Evolutionary conservation across 2,888 invertebrate genomes (phyloP).

Genomic region (Agrilus mali): DNA sequence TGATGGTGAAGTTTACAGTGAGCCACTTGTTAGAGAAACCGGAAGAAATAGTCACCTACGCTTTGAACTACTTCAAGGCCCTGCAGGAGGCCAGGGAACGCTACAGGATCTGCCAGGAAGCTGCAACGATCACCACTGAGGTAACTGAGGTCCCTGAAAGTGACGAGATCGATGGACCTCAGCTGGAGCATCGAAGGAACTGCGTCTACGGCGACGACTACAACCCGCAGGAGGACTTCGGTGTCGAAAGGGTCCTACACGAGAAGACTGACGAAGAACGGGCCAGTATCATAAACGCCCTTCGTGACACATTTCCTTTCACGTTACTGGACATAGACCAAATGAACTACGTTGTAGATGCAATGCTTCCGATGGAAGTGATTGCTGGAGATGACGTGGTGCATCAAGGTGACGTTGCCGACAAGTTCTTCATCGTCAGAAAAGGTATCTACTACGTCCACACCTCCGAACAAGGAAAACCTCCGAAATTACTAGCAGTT

Average conservation of each 20-base stretch:
- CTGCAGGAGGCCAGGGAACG: not conserved
- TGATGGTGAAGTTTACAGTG: not conserved
- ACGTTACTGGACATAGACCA: conserved; percentile 75
- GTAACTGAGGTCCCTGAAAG: not conserved
- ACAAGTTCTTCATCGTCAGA: conserved; percentile 93
- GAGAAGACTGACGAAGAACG: conserved; percentile 88
- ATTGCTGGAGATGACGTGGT: conserved; percentile 73
- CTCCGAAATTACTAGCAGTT: conserved; percentile 51
- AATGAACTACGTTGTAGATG: conserved; percentile 82
- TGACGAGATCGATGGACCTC: conserved; percentile 30
- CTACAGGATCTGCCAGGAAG: not conserved
- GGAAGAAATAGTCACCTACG: not conserved
- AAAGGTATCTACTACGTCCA: conserved; percentile 63
- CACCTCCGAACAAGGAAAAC: conserved; percentile 33
- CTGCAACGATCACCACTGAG: not conserved
- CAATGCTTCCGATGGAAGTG: conserved; percentile 86
- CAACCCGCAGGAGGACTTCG: conserved; percentile 87
- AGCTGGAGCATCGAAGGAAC: conserved; percentile 47
- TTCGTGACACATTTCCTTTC: conserved; percentile 75
- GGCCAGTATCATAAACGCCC: conserved; percentile 70
- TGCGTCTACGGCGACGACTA: conserved; percentile 89
- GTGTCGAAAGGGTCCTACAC: conserved; percentile 65
- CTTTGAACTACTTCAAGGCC: not conserved
- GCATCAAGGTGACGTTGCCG: conserved; percentile 85
- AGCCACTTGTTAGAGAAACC: not conserved